phyloP scores from a whole-genome alignment of 30 jellyfish, hydroid and myxozoan genomes.

The Aurelia aurita complex sp. Pacific region DNA sequence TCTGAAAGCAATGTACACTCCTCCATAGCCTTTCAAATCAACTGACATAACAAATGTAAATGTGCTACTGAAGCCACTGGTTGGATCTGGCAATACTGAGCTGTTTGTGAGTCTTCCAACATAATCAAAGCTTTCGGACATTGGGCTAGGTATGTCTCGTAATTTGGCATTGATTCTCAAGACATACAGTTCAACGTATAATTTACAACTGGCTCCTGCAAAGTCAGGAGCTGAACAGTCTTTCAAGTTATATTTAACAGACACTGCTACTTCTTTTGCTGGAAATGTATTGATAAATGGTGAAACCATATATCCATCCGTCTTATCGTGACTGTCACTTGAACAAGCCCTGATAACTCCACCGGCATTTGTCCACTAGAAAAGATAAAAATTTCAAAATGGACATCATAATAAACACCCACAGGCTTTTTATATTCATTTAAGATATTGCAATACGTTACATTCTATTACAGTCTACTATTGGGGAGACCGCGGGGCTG shows the following conservation, averaged over 20 bases:
- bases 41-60: not conserved
- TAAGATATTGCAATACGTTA: too few species aligned
- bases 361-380: too few species aligned
- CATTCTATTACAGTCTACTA: too few species aligned
- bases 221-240: not conserved
- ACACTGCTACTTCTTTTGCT: constrained; percentile 26
- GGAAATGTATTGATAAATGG: not conserved
- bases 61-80: not conserved
- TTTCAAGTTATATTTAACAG: not conserved
- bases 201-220: not conserved
- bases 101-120: constrained; percentile 17
- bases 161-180: too few species aligned
- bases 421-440: too few species aligned
- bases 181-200: constrained; percentile 15
- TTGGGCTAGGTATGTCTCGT: constrained; percentile 2
- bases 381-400: too few species aligned
- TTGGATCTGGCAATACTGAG: not conserved
- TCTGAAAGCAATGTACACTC: too few species aligned
- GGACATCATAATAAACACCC: too few species aligned
- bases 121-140: not conserved
- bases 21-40: not conserved
- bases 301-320: constrained; percentile 23
- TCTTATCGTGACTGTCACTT: too few species aligned
- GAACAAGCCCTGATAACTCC: too few species aligned
- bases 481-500: too few species aligned